Percentiles rank a stretch among this genome's conserved stretches.
Conservation (phyloP, 2,888 invertebrate genomes). For the Sclerodermus sp. region DNA sequence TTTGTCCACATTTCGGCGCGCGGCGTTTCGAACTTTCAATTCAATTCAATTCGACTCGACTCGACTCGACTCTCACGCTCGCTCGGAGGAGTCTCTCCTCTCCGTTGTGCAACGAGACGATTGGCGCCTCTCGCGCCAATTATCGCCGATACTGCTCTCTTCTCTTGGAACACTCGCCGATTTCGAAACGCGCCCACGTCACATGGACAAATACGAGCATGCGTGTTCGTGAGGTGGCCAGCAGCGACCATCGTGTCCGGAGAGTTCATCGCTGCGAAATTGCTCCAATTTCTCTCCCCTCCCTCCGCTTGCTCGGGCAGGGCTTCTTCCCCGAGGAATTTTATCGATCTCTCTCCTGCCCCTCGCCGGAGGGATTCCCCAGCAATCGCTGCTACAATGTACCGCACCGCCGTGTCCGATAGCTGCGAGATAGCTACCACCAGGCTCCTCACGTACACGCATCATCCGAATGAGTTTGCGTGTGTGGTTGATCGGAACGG, state of each 20-base stretch:
- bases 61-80: too few species aligned
- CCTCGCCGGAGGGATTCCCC: too few species aligned
- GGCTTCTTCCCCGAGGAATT: too few species aligned
- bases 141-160: background rate
- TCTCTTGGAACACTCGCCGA: background rate
- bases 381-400: too few species aligned
- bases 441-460: constrained; percentile 28
- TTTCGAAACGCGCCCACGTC: constrained; percentile 33
- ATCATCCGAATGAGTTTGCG: constrained; percentile 15
- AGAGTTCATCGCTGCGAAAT: too few species aligned
- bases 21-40: constrained; percentile 31
- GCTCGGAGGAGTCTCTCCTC: constrained; percentile 4
- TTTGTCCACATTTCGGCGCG: constrained; percentile 49
- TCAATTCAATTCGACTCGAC: too few species aligned
- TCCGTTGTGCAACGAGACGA: background rate
- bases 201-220: constrained; percentile 31
- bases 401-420: too few species aligned
- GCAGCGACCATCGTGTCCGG: too few species aligned
- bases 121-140: background rate
- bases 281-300: too few species aligned
- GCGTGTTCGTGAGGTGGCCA: constrained; percentile 24
- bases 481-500: constrained; percentile 15
- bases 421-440: too few species aligned
- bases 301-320: too few species aligned
- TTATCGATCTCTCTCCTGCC: too few species aligned